These are phyloP conservation scores for Micrasema minimum DNA, from an alignment of 1,140 invertebrate species.

Conservation along the genomic window DNA sequence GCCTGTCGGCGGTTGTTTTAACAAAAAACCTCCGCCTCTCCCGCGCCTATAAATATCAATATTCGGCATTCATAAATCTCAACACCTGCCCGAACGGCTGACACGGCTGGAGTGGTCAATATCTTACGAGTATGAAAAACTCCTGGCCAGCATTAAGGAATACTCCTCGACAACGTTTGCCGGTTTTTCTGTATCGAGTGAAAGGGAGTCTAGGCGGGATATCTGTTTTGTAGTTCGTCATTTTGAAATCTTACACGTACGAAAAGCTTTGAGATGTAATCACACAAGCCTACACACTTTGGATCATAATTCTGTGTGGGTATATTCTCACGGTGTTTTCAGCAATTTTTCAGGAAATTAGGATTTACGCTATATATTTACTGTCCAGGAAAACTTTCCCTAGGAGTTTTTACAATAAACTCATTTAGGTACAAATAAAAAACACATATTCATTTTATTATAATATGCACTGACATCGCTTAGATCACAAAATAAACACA, in stretches of 20 bases:
- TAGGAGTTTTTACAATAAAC: no score
- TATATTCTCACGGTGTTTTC: no score
- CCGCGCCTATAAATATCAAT: constrained; percentile 51
- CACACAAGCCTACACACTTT: not conserved
- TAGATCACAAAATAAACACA: no score
- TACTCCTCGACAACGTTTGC: not conserved
- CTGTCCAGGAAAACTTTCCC: no score
- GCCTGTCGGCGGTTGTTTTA: constrained; percentile 50
- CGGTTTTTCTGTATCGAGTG: not conserved
- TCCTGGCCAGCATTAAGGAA: not conserved
- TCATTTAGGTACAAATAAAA: no score
- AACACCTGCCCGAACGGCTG: constrained; percentile 43
- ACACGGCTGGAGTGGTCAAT: constrained; percentile 44
- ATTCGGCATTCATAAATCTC: constrained; percentile 52
- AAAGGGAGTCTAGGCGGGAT: not conserved
- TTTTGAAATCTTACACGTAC: constrained; percentile 17
- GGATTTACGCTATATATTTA: no score
- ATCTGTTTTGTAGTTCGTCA: constrained; percentile 8
- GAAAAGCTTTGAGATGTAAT: constrained; percentile 1
- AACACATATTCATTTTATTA: no score
- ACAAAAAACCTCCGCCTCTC: constrained; percentile 47
- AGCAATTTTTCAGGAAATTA: no score
- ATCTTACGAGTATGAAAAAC: constrained; percentile 41
- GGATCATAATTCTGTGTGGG: no score
- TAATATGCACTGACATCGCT: no score